Percentiles rank a stretch among this genome's conserved stretches.
Evolutionary conservation across 2,797 vertebrate genomes (phyloP).

Genomic region (Lacerta viridis): DNA sequence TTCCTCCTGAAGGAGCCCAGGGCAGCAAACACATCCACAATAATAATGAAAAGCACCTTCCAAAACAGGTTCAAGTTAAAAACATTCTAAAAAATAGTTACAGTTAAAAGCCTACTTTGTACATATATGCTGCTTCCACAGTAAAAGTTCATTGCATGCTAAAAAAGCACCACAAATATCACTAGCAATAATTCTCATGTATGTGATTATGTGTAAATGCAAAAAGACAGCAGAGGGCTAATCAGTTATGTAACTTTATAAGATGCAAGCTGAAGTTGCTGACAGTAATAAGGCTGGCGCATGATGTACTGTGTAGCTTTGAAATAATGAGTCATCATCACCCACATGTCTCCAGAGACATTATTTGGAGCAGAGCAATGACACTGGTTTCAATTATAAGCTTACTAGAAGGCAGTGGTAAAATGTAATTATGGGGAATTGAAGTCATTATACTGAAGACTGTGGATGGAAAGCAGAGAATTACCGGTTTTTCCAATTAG

Average conservation of each 20-base stretch:
- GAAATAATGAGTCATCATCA: slow-evolving; percentile 64
- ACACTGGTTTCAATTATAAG: slow-evolving; percentile 27
- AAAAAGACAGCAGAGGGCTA: slow-evolving; percentile 25
- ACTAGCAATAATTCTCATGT: neutral
- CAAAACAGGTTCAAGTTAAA: too few species aligned
- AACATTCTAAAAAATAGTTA: too few species aligned
- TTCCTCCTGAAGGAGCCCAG: too few species aligned
- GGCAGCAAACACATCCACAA: too few species aligned
- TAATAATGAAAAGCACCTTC: too few species aligned
- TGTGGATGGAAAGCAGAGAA: neutral
- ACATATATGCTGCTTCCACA: too few species aligned
- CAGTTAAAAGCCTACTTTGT: too few species aligned
- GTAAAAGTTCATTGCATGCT: neutral
- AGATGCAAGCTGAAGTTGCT: slow-evolving; percentile 36
- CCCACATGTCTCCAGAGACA: slow-evolving; percentile 12
- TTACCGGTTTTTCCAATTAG: slow-evolving; percentile 11
- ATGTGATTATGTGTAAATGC: slow-evolving; percentile 32
- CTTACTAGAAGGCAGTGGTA: slow-evolving; percentile 49
- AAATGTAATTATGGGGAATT: slow-evolving; percentile 10
- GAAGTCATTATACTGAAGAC: slow-evolving; percentile 27
- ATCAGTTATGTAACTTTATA: slow-evolving; percentile 34
- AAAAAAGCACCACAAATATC: neutral
- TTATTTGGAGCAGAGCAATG: slow-evolving; percentile 2
- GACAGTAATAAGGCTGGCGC: slow-evolving; percentile 44
- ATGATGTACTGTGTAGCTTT: slow-evolving; percentile 45